A percentile compares a stretch with the other conserved stretches of the same genome.
These are phyloP conservation scores for Eurypyga helias DNA, from an alignment of 2,113 vertebrate species.

Conservation along the genomic window DNA sequence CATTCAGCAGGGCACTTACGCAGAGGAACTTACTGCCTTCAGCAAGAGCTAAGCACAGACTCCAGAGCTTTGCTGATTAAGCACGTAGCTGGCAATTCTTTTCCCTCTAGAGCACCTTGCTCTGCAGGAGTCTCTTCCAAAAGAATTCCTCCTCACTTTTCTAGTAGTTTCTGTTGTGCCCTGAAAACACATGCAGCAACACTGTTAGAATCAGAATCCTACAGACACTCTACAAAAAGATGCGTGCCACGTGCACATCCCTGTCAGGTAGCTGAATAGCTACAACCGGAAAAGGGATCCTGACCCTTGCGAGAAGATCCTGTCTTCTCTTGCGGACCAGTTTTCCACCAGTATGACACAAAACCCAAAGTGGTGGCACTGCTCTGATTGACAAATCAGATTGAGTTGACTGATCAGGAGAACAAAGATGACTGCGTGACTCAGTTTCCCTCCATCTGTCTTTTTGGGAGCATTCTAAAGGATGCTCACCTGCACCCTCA, in stretches of 20 bases:
- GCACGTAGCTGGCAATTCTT: not conserved
- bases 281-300: not conserved
- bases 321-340: not conserved
- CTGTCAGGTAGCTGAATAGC: not conserved
- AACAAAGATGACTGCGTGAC: not conserved
- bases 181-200: not conserved
- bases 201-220: not conserved
- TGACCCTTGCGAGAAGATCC: too few relatives aligned
- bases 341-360: not conserved
- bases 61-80: constrained; percentile 21
- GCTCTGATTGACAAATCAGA: not conserved
- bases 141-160: not conserved
- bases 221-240: not conserved
- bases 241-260: not conserved
- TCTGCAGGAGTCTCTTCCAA: not conserved
- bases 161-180: not conserved
- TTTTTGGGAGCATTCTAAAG: not conserved
- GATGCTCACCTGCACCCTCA: not conserved
- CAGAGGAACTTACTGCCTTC: not conserved
- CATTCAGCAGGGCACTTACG: not conserved
- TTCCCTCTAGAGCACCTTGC: not conserved
- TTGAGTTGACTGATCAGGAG: not conserved
- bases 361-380: not conserved
- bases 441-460: not conserved
- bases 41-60: not conserved